Conservation (phyloP, 2,113 vertebrate genomes). For the Takifugu bimaculatus region DNA sequence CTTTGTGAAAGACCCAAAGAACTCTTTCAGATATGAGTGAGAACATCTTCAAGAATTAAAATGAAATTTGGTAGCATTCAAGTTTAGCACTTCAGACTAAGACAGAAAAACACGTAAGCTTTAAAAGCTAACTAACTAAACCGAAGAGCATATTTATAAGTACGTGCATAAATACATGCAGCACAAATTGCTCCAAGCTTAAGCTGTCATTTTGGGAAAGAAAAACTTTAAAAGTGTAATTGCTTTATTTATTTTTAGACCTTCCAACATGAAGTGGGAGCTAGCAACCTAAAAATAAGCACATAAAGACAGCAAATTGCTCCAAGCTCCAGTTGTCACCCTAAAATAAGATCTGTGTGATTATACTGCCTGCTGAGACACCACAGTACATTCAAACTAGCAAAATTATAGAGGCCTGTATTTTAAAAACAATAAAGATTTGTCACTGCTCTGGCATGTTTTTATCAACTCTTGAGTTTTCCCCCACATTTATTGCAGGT, state of each 20-base stretch:
- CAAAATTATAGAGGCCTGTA: constrained; percentile 39
- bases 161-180: too few species aligned
- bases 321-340: constrained; percentile 3
- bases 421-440: constrained; percentile 38
- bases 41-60: too few species aligned
- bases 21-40: too few species aligned
- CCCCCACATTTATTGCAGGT: neutral
- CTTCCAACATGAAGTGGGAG: too few species aligned
- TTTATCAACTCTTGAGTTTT: neutral
- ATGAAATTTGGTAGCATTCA: too few species aligned
- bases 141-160: neutral
- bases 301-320: neutral
- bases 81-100: too few species aligned
- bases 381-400: constrained; percentile 43
- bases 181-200: too few species aligned
- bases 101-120: too few species aligned
- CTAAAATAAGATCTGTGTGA: constrained; percentile 13
- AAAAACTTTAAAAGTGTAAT: neutral
- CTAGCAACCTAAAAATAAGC: too few species aligned
- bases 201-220: neutral
- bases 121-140: neutral
- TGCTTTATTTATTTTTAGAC: too few species aligned
- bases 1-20: too few species aligned
- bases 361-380: constrained; percentile 34
- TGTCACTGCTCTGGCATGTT: constrained; percentile 39